Evolutionary conservation across 1,140 invertebrate species (phyloP), one percentile per base, ranked within the genome.

Genomic region (Diabrotica virgifera): DNA sequence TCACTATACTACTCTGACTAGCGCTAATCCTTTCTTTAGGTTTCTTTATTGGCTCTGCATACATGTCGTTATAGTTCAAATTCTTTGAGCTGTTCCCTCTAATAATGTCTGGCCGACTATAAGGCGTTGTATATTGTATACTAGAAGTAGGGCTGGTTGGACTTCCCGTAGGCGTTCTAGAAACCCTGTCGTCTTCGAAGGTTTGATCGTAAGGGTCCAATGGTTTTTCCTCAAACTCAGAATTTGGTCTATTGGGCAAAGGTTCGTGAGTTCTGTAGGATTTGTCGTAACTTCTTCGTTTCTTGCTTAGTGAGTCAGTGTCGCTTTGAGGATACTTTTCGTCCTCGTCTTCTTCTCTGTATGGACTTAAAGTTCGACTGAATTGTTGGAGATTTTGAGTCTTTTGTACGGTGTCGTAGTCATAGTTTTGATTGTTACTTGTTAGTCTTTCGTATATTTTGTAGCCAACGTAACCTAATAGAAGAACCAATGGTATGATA

Each of bases 251-350:
- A 71, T 88, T 86, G 5, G 87, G 85, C 68, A 94, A 78, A 59
- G 92, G 92, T 82, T 94, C 92, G 74, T 92, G 83, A 9, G 92
- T 94, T 67, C 86, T 81, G 80, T 94, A 94, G 64, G 87, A 86
- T 74, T 86, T 87, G 74, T 94, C 91, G 76, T 93, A 93, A 70
- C 80, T 85, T 63, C 85, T 82, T 67, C 84, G 82, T 76, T 89
- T 89, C 79, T 86, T 88, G 14, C 81, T 65, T 11, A 77, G 75
- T 65, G 60, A 70, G 46, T 59, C 3, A 12, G 12, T 60, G 57
- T 70, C 52, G 52, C 65, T 66, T 13, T 62, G 65, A 24, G 68
- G 55, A 52, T 52, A 64, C 35, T 70, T 69, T 50, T 74, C 70
- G 52, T 62, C 51, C 11, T 62, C 60, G 13, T 59, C 58, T 10